Evolutionary conservation across 2,888 invertebrate species (phyloP).

Genomic region (Koerneria pararmatus): DNA sequence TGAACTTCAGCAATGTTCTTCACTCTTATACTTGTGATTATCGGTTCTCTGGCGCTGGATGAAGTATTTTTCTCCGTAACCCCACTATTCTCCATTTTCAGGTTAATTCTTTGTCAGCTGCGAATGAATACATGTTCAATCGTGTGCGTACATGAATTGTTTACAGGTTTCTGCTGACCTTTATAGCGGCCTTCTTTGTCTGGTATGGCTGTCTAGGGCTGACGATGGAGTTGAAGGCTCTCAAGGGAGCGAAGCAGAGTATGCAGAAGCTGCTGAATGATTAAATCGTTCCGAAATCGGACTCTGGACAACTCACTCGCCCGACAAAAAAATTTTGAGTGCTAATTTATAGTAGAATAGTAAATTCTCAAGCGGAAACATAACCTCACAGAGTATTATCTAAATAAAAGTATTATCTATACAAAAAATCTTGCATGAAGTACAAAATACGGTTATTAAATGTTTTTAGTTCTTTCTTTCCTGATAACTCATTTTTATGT

Average conservation of each 20-base stretch:
- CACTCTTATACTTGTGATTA: conserved; percentile 28
- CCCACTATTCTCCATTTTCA: conserved; percentile 28
- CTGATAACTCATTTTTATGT: no score
- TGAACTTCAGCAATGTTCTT: conserved; percentile 19
- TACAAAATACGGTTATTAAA: no score
- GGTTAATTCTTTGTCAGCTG: conserved; percentile 19
- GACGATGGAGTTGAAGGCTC: conserved; percentile 55
- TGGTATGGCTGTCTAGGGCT: conserved; percentile 57
- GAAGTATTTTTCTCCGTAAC: conserved; percentile 25
- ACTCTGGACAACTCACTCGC: no score
- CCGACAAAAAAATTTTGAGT: no score
- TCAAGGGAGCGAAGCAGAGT: conserved; percentile 54
- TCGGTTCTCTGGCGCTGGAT: conserved; percentile 33
- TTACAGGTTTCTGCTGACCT: conserved; percentile 46
- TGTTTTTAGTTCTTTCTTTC: no score
- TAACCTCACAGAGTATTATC: no score
- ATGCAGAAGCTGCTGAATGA: conserved; percentile 44
- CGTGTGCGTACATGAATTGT: neutral
- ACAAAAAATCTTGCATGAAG: no score
- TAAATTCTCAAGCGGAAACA: no score
- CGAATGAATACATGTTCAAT: neutral
- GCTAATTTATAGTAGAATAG: no score
- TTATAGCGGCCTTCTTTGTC: conserved; percentile 51
- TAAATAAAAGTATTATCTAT: no score
- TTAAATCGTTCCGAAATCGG: no score